phyloP scores from a whole-genome alignment of 2,888 invertebrate genomes.

The Chaitophorus viminalis region DNA sequence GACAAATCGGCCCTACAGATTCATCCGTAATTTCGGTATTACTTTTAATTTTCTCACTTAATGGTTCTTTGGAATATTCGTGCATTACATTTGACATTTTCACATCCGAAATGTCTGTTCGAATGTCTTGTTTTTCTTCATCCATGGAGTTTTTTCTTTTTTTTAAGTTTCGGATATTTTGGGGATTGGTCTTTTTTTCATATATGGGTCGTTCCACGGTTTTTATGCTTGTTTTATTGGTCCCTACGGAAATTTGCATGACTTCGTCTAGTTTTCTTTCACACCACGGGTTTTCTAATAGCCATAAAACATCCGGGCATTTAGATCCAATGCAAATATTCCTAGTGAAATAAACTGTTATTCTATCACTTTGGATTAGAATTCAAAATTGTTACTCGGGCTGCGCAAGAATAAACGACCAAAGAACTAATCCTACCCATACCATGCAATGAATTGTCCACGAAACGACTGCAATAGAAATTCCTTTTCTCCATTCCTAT shows the following conservation, averaged over 20 bases:
- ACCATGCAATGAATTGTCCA: slow-evolving; percentile 14
- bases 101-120: too few relatives aligned
- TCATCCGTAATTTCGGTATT: not conserved
- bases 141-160: not conserved
- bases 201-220: not conserved
- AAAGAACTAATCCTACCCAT: not conserved
- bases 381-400: not conserved
- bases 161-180: not conserved
- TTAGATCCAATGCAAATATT: not conserved
- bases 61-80: too few relatives aligned
- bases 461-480: not conserved
- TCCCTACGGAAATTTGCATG: too few relatives aligned
- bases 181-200: not conserved
- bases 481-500: not conserved
- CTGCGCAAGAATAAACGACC: not conserved
- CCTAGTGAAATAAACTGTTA: not conserved
- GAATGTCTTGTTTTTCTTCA: not conserved
- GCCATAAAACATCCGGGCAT: slow-evolving; percentile 21
- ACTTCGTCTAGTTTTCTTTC: not conserved
- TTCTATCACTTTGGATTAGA: not conserved
- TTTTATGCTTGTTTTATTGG: not conserved
- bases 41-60: too few relatives aligned
- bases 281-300: not conserved
- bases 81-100: too few relatives aligned
- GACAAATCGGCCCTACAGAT: not conserved